Base-by-base conservation (phyloP, 2,888 invertebrate species). In the Aporophyla lueneburgensis region DNA sequence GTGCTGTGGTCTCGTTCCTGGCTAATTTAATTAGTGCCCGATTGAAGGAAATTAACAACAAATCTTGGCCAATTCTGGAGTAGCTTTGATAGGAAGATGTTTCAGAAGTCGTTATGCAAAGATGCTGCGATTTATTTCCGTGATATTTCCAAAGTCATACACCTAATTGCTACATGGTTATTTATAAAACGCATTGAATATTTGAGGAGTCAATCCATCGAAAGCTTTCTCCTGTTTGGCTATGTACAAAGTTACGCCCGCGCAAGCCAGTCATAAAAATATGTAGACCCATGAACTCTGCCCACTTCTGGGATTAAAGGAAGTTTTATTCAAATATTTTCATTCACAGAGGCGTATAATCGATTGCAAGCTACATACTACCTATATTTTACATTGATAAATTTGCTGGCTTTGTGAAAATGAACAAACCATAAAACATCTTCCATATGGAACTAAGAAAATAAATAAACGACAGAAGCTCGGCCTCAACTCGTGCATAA, bases 241-340 rank as follows among this genome's bases (percentile, higher is more conserved):
- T 85, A 89, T 89, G 84, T 87, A 89, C 86, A 89, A 89, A 89
- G 82, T 80, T 69, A 46, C 53, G 61, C 12, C 54, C 24, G 33
- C 10, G 27, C 49, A 19, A 27, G 43, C 24, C 53, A 3, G 21
- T 9, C 33, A 24, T 0, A n/a, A 51, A 51, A 63, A 5, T 27
- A 21, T 58, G 65, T 66, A 46, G 24, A 4, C 19, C 56, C 21
- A 5, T 46, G 43, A 66, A 24, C 9, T 33, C 7, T 16, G 5
- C n/a, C 19, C 14, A 49, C 40, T 65, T 65, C 65, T 63, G 14
- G 10, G 12, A n/a, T 24, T n/a, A 49, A 24, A 46, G 33, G 33
- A 33, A 46, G 12, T 33, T 4, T 19, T 16, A 21, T 40, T 33
- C 14, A 40, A 24, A 14, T 21, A 51, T 71, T 72, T 43, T 54